A percentile compares a stretch with the other conserved stretches of the same genome.
Conservation (phyloP, 2,113 vertebrate genomes). For the Peromyscus maniculatus region DNA sequence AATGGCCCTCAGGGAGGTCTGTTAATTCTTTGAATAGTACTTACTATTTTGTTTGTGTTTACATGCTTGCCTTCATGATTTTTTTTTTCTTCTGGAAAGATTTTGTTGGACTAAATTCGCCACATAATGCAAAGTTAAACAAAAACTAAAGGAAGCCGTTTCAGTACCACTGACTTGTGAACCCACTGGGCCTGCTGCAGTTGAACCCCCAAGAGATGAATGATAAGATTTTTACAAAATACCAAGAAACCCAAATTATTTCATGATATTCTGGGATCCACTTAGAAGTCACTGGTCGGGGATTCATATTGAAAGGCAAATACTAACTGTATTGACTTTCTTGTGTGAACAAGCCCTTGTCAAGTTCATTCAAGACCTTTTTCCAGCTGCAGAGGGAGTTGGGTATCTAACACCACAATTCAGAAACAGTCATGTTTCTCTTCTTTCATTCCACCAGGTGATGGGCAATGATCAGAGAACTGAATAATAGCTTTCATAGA, state of each 20-base stretch:
- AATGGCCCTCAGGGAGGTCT: background rate
- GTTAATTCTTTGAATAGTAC: background rate
- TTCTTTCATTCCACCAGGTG: background rate
- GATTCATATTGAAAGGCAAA: constrained; percentile 25
- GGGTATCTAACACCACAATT: background rate
- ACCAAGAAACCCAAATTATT: constrained; percentile 30
- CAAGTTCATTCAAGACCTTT: background rate
- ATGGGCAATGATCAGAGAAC: background rate
- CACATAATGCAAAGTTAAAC: constrained; percentile 11
- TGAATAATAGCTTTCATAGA: background rate
- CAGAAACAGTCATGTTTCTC: background rate
- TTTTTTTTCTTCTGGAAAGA: background rate
- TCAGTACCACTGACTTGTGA: background rate
- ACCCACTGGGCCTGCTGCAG: background rate
- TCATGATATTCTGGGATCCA: background rate
- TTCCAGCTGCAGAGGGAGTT: background rate
- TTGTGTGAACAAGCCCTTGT: constrained; percentile 8
- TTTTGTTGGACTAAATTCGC: constrained; percentile 14
- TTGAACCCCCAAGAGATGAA: background rate
- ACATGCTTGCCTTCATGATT: background rate
- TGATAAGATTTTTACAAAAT: background rate
- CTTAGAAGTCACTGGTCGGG: background rate
- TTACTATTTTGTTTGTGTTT: background rate
- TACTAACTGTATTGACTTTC: background rate
- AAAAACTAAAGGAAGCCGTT: constrained; percentile 36